Conservation (phyloP, 2,113 vertebrate genomes). For the Scartelaos histophorus region DNA sequence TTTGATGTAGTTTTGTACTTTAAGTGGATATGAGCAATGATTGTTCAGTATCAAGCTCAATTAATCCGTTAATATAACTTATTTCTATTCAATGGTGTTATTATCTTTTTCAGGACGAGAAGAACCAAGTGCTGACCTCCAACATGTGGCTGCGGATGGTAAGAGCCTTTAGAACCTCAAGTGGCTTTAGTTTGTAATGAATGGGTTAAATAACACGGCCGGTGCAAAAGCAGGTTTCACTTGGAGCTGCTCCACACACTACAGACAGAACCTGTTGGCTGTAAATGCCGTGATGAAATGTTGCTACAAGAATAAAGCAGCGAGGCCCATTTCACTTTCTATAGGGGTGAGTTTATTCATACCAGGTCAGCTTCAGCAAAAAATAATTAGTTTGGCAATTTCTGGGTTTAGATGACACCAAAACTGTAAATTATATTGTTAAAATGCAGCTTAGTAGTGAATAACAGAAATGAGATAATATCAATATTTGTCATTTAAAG, state of each 20-base stretch:
- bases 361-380: no score
- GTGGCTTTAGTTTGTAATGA: slow-evolving; percentile 4
- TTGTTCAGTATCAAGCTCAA: not conserved
- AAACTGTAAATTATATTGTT: no score
- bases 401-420: no score
- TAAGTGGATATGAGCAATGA: not conserved
- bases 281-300: not conserved
- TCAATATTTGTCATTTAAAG: no score
- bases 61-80: not conserved
- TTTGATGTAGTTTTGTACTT: not conserved
- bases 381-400: no score
- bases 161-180: slow-evolving; percentile 41
- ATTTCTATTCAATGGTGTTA: not conserved
- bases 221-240: not conserved
- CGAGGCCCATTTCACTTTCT: not conserved
- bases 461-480: no score
- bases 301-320: not conserved
- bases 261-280: not conserved
- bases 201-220: not conserved
- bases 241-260: not conserved
- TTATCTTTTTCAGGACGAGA: slow-evolving; percentile 76
- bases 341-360: no score
- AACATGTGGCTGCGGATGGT: slow-evolving; percentile 85
- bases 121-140: slow-evolving; percentile 81
- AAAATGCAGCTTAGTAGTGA: no score